Percentiles rank a stretch among this genome's conserved stretches.
Evolutionary conservation across 2,797 vertebrate genomes (phyloP).

Genomic region (Myioborus melanocephalus): DNA sequence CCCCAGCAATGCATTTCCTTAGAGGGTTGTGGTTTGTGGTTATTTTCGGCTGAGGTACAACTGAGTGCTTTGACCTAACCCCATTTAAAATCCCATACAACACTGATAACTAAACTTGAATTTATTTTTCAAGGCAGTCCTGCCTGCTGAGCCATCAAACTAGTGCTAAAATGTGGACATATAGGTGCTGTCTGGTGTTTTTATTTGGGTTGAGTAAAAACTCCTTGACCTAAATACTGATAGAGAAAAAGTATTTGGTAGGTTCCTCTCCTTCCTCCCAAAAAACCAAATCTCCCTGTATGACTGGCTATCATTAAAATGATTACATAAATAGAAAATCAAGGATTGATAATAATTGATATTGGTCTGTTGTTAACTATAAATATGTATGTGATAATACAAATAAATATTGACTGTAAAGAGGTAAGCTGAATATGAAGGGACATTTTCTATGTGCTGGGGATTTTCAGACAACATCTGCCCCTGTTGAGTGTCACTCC

Average conservation of each 20-base stretch:
- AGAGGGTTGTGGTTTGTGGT: not conserved
- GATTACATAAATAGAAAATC: not conserved
- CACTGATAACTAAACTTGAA: not conserved
- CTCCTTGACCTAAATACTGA: not conserved
- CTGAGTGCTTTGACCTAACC: not conserved
- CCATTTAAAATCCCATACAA: not conserved
- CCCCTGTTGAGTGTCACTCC: rapidly evolving
- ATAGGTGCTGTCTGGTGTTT: not conserved
- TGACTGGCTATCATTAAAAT: not conserved
- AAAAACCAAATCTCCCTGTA: not conserved
- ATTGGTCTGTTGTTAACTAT: not conserved
- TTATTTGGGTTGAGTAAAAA: not conserved
- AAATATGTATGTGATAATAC: not conserved
- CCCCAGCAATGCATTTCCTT: not conserved
- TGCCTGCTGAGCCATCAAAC: not conserved
- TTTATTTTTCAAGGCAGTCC: not conserved
- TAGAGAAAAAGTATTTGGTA: not conserved
- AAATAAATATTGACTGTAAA: not conserved
- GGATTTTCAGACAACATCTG: not conserved
- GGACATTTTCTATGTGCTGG: not conserved
- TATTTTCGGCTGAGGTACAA: not conserved
- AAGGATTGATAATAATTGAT: not conserved
- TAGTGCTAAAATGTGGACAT: not conserved
- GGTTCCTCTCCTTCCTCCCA: not conserved
- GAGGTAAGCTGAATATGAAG: not conserved